Evolutionary conservation across 2,113 vertebrate species (phyloP).

Genomic region (Oriolus oriolus): DNA sequence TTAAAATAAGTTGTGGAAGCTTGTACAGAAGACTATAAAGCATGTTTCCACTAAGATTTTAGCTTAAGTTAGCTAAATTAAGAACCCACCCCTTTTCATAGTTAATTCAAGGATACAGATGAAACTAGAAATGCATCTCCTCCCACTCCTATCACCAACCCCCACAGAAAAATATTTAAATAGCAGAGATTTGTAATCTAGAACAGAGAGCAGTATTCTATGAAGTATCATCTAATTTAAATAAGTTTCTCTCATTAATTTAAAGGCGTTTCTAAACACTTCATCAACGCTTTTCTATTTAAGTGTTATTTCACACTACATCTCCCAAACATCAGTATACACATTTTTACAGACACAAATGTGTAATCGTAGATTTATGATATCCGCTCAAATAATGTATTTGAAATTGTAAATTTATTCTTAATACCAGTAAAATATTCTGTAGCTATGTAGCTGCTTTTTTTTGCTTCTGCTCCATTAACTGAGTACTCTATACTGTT

Average conservation of each 20-base stretch:
- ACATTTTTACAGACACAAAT: not conserved
- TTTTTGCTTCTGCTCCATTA: not conserved
- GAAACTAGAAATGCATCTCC: constrained; percentile 39
- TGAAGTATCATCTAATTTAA: constrained; percentile 19
- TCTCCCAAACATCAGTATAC: not conserved
- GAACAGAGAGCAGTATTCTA: constrained; percentile 4
- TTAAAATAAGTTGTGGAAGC: not conserved
- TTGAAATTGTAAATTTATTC: not conserved
- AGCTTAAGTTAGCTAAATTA: constrained; percentile 1
- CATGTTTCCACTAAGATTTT: not conserved
- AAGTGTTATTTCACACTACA: not conserved
- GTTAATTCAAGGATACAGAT: constrained; percentile 50
- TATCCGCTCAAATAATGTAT: not conserved
- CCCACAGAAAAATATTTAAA: constrained; percentile 33
- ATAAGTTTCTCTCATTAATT: not conserved
- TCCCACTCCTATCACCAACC: constrained; percentile 17
- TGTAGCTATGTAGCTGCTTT: not conserved
- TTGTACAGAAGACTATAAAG: not conserved
- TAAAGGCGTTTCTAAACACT: not conserved
- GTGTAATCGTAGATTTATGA: not conserved
- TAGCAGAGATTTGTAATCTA: constrained; percentile 34
- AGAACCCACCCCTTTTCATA: constrained; percentile 1
- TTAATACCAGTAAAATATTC: not conserved
- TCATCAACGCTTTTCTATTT: not conserved
- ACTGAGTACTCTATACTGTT: not conserved